Evolutionary conservation across 2,113 vertebrate genomes (phyloP).

Genomic region (Mungos mungo): DNA sequence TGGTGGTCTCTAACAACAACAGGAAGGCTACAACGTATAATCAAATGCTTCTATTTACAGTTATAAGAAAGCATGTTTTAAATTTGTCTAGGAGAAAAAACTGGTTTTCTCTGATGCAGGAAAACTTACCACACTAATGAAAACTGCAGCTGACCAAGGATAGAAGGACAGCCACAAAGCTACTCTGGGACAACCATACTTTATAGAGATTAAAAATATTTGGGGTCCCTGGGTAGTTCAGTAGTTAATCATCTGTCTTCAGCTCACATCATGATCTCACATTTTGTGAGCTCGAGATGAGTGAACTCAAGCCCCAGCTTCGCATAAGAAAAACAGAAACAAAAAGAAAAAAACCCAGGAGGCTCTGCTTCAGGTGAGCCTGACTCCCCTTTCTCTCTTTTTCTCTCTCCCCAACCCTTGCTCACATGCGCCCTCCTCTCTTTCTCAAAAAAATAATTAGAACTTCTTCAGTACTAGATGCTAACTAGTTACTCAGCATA

Average conservation of each 20-base stretch:
- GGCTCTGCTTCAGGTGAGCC: too few species aligned
- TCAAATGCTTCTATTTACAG: not conserved
- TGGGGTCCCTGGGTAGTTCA: too few species aligned
- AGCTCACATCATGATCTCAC: too few species aligned
- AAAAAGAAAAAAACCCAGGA: too few species aligned
- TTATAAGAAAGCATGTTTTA: not conserved
- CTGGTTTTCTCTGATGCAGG: not conserved
- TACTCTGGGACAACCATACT: not conserved
- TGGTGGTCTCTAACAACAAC: not conserved
- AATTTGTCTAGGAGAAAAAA: slow-evolving; percentile 23
- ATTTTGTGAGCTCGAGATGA: too few species aligned
- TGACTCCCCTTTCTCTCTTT: too few species aligned
- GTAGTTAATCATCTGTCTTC: too few species aligned
- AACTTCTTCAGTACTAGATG: not conserved
- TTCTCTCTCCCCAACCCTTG: too few species aligned
- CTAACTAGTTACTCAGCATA: not conserved
- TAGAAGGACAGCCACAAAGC: not conserved
- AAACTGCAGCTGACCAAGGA: slow-evolving; percentile 15
- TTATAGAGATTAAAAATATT: not conserved
- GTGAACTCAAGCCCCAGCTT: too few species aligned
- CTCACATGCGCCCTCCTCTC: too few species aligned
- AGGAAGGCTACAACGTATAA: not conserved
- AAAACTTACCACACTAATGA: not conserved
- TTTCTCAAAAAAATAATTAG: not conserved
- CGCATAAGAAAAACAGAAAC: too few species aligned